Conservation (phyloP, 1,140 invertebrate genomes). For the Holcopasites calliopsidis region DNA sequence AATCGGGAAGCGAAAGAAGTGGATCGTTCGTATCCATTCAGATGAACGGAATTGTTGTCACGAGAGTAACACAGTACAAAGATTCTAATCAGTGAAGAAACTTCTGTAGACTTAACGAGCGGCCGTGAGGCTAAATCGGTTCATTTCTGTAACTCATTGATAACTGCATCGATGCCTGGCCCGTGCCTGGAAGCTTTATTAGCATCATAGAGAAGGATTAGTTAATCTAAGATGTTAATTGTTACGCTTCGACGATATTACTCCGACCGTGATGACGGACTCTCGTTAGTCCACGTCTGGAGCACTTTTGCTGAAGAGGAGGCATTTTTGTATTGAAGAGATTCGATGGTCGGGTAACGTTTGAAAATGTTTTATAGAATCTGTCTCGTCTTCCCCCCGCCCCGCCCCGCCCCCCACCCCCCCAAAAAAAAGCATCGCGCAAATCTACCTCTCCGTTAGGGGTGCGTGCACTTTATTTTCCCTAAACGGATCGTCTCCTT, state of each 20-base stretch:
- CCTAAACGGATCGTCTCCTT: slow-evolving; percentile 4
- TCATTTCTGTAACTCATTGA: background rate
- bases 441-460: slow-evolving; percentile 32
- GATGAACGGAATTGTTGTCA: slow-evolving; percentile 9
- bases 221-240: background rate
- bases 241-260: background rate
- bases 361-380: background rate
- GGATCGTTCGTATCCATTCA: background rate
- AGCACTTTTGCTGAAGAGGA: background rate
- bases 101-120: slow-evolving; percentile 15
- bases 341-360: background rate
- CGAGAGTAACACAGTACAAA: slow-evolving; percentile 46
- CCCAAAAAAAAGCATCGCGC: slow-evolving; percentile 31
- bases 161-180: background rate
- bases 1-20: background rate
- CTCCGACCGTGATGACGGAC: background rate
- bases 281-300: background rate
- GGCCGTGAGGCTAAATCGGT: slow-evolving; percentile 8
- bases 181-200: slow-evolving; percentile 15
- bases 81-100: slow-evolving; percentile 14
- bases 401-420: too few relatives aligned
- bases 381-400: slow-evolving; percentile 26
- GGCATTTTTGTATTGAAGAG: background rate
- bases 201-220: background rate
- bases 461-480: slow-evolving; percentile 8